Conservation (phyloP, 2,797 vertebrate genomes). For the Cetoscarus ocellatus region DNA sequence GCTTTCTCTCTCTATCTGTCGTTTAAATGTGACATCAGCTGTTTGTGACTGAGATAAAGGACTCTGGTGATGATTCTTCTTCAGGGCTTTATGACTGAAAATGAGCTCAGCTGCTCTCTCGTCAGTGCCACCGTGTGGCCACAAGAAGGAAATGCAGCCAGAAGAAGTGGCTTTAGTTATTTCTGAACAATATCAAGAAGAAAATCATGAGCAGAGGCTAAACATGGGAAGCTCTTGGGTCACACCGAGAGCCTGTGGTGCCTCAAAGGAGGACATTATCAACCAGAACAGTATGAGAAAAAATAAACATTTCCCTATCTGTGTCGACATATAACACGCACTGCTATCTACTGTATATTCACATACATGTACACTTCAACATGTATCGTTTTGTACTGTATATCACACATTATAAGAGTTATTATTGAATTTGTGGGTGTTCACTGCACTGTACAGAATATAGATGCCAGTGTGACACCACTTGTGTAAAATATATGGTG, state of each 20-base stretch:
- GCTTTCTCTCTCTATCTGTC: slow-evolving; percentile 46
- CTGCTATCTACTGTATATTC: slow-evolving; percentile 67
- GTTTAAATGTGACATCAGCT: slow-evolving; percentile 41
- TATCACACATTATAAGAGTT: slow-evolving; percentile 72
- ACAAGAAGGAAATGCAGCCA: slow-evolving; percentile 52
- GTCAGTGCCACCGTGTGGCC: slow-evolving; percentile 77
- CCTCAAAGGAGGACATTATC: slow-evolving; percentile 49
- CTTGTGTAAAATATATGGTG: slow-evolving; percentile 67
- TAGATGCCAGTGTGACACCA: slow-evolving; percentile 72
- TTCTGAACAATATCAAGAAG: slow-evolving; percentile 45
- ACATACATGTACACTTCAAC: slow-evolving; percentile 64
- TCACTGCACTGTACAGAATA: slow-evolving; percentile 75
- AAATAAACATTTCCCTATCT: slow-evolving; percentile 49
- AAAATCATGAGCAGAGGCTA: slow-evolving; percentile 30
- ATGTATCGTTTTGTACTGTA: slow-evolving; percentile 78
- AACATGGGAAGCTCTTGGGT: slow-evolving; percentile 30
- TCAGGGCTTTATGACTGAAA: slow-evolving; percentile 27
- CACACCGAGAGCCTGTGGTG: slow-evolving; percentile 36
- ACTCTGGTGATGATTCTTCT: slow-evolving; percentile 44
- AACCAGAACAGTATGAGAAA: slow-evolving; percentile 45
- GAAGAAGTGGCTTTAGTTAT: slow-evolving; percentile 55
- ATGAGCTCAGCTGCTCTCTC: slow-evolving; percentile 45
- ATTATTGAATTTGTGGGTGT: slow-evolving; percentile 58
- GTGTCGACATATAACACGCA: slow-evolving; percentile 61
- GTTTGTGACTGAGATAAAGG: slow-evolving; percentile 60